A percentile compares a stretch with the other conserved stretches of the same genome.
phyloP scores from a whole-genome alignment of 64 coral and sea anemone species.

The Actinia equina region DNA sequence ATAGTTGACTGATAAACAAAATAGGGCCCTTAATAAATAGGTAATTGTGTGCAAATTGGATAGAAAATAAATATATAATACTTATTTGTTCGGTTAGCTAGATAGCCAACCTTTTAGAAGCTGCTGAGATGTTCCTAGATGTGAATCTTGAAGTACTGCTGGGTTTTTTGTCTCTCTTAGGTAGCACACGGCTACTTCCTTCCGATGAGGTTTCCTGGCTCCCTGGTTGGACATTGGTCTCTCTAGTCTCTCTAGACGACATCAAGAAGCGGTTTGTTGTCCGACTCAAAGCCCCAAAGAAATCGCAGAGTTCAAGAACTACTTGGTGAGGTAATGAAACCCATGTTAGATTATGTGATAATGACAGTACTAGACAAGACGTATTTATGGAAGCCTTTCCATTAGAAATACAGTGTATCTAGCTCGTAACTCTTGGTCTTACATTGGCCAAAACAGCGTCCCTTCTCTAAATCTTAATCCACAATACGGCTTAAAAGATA shows the following conservation, averaged over 20 bases:
- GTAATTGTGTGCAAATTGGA: not conserved
- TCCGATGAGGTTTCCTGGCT: slow-evolving; percentile 5
- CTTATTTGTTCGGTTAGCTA: not conserved
- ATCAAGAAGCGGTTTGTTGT: not conserved
- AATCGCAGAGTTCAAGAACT: slow-evolving; percentile 8
- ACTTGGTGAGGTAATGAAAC: slow-evolving; percentile 15
- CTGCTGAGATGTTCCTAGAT: slow-evolving; percentile 1
- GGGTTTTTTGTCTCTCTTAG: slow-evolving; percentile 9
- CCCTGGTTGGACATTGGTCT: not conserved
- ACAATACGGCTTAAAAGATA: not conserved
- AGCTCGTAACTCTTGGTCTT: not conserved
- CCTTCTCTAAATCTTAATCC: not conserved
- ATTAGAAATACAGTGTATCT: not conserved
- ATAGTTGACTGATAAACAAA: slow-evolving; percentile 21
- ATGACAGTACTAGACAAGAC: not conserved
- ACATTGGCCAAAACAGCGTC: not conserved
- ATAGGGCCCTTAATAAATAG: slow-evolving; percentile 13
- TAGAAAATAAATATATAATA: not conserved
- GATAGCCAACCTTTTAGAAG: slow-evolving; percentile 21
- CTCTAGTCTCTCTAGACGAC: slow-evolving; percentile 16
- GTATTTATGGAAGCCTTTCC: not conserved
- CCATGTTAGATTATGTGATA: slow-evolving; percentile 6
- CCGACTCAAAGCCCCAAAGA: not conserved
- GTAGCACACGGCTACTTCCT: not conserved
- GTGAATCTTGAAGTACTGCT: slow-evolving; percentile 11